Base-by-base conservation (phyloP, 2,797 vertebrate species). In the Otolemur crassicaudatus region DNA sequence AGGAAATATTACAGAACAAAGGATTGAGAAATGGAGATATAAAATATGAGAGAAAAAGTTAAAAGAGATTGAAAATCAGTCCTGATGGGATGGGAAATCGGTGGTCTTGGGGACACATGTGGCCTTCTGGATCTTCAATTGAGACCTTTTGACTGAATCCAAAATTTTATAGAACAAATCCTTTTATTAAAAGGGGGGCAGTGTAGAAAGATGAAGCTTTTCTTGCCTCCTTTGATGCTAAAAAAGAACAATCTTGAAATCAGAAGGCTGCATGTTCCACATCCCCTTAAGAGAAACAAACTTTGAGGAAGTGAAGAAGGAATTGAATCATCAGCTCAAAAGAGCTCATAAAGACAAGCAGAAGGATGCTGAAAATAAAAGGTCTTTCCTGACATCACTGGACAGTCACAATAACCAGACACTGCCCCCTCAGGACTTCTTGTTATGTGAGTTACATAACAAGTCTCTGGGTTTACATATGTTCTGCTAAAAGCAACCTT, bases 11-110 rank as follows among this genome's bases (percentile, higher is more conserved):
- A 10, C 2, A 77, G 40, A 90, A 65, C 5, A 94, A 23, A 92
- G 34, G 92, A 80, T 75, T 92, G 7, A 17, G 34, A 90, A 91
- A 81, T 56, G 13, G 23, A 95, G 56, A 37, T 87, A 23, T 73
- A 85, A 96, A 91, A 72, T 84, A 88, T 53, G 22, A 80, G 61
- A 46, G n/a, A 89, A 88, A 89, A 70, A 77, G 29, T 27, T 8
- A 53, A 8, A 91, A 72, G 34, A 65, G 19, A 20, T 6, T 25
- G 46, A 49, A 1, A 53, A 72, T 46, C 11, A 81, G 70, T 84
- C 90, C 37, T 53, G 49, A 53, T 53, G 49, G 14, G 49, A 53
- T 16, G 49, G 14, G 49, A 53, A 53, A 53, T 53, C 14, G 14
- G 49, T 53, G 49, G 49, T 53, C 49, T 53, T 53, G 49, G 49